Percentiles rank a stretch among this genome's conserved stretches.
phyloP scores from a whole-genome alignment of 2,113 vertebrate species.

The Ciconia boyciana region DNA sequence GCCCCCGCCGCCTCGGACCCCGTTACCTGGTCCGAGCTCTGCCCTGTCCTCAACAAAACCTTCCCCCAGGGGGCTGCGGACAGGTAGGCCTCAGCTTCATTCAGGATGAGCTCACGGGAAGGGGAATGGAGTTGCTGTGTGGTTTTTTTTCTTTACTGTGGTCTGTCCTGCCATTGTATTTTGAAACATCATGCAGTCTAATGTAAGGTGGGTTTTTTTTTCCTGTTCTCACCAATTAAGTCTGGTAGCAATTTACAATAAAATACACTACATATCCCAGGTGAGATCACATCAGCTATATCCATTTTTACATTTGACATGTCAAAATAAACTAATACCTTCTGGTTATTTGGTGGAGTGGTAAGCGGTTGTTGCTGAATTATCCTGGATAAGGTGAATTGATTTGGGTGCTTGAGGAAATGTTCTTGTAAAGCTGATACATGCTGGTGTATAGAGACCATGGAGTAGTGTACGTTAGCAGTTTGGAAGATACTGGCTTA shows the following conservation, averaged over 20 bases:
- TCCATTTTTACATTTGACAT: neutral
- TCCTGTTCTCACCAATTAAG: neutral
- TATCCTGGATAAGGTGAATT: neutral
- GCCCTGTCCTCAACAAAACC: no score
- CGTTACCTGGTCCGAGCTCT: accelerated
- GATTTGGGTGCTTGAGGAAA: neutral
- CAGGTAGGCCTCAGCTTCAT: neutral
- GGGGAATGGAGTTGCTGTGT: no score
- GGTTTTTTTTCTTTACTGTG: neutral
- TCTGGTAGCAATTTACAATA: neutral
- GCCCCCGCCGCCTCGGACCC: no score
- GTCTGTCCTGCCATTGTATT: neutral
- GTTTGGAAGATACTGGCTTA: neutral
- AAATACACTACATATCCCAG: neutral
- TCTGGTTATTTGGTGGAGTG: neutral
- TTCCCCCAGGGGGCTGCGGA: accelerated
- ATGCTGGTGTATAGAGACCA: neutral
- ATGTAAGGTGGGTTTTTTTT: no score
- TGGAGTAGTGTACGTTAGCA: neutral
- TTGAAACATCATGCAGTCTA: neutral
- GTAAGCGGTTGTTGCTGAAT: neutral
- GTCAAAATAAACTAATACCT: neutral
- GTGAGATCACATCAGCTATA: neutral
- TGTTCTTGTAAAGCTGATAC: neutral
- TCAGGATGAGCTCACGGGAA: neutral